phyloP scores from a whole-genome alignment of 2,113 vertebrate species.

The Bufo gargarizans region DNA sequence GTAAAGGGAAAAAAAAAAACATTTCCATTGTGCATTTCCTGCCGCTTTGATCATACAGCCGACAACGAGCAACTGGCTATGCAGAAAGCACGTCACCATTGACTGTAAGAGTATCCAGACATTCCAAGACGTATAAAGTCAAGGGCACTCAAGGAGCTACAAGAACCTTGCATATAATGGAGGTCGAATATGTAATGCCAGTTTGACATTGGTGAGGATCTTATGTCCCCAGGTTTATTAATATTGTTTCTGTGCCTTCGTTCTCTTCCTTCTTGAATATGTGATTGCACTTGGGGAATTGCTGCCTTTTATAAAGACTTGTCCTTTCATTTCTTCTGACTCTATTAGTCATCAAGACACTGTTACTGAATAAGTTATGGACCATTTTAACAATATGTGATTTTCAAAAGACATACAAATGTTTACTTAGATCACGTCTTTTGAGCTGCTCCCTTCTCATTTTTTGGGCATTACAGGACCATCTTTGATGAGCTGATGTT shows the following conservation, averaged over 20 bases:
- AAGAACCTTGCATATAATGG: not conserved
- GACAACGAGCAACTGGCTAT: not conserved
- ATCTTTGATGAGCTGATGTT: constrained; percentile 51
- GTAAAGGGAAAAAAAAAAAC: too few species aligned
- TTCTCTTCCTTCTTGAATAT: constrained; percentile 1
- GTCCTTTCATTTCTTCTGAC: constrained; percentile 50
- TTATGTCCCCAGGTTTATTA: not conserved
- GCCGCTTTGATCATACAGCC: not conserved
- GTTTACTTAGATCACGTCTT: constrained; percentile 49
- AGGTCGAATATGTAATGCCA: not conserved
- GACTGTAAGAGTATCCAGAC: not conserved
- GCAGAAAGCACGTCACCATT: not conserved
- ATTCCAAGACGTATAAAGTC: not conserved
- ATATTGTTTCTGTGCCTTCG: not conserved
- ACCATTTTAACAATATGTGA: constrained; percentile 56
- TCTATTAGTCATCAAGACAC: constrained; percentile 48
- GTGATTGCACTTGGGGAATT: constrained; percentile 27
- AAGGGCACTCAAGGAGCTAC: not conserved
- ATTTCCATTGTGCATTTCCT: not conserved
- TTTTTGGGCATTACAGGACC: constrained; percentile 16
- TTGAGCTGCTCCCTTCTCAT: constrained; percentile 17
- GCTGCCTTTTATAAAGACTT: constrained; percentile 15
- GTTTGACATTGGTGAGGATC: not conserved
- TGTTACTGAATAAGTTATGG: constrained; percentile 56
- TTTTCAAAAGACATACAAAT: constrained; percentile 52